Conservation (phyloP, 2,888 invertebrate species). For the Odontocolon sp. region DNA sequence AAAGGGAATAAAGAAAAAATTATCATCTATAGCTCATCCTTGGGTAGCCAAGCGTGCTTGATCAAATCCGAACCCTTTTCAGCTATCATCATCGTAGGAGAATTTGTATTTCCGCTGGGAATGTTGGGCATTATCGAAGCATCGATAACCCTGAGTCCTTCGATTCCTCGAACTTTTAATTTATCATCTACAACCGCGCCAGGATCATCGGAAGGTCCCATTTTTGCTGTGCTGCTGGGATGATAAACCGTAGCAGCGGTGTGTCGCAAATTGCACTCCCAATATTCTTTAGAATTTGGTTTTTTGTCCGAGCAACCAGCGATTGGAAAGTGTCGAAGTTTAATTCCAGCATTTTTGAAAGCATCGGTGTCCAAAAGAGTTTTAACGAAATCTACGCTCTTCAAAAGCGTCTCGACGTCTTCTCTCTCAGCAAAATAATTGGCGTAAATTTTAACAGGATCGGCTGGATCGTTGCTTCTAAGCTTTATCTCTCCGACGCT, state of each 20-base stretch:
- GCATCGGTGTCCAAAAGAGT: constrained; percentile 66
- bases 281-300: constrained; percentile 76
- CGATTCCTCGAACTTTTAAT: constrained; percentile 82
- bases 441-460: constrained; percentile 82
- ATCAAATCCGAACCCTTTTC: constrained; percentile 86
- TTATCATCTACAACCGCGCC: constrained; percentile 83
- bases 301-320: constrained; percentile 68
- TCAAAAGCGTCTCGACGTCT: constrained; percentile 78
- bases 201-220: constrained; percentile 82
- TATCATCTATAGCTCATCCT: constrained; percentile 68
- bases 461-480: constrained; percentile 81
- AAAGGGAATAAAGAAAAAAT: not conserved
- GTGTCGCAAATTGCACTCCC: constrained; percentile 82
- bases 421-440: constrained; percentile 82
- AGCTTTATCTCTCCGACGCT: constrained; percentile 81
- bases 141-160: constrained; percentile 84
- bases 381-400: constrained; percentile 71
- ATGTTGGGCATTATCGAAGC: constrained; percentile 86
- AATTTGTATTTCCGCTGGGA: constrained; percentile 85
- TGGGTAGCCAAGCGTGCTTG: constrained; percentile 82
- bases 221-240: constrained; percentile 84
- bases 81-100: constrained; percentile 85
- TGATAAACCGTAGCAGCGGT: constrained; percentile 84
- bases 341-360: constrained; percentile 65
- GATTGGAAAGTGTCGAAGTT: constrained; percentile 65